Evolutionary conservation across 2,113 vertebrate genomes (phyloP).

Genomic region (Bagarius yarrelli): DNA sequence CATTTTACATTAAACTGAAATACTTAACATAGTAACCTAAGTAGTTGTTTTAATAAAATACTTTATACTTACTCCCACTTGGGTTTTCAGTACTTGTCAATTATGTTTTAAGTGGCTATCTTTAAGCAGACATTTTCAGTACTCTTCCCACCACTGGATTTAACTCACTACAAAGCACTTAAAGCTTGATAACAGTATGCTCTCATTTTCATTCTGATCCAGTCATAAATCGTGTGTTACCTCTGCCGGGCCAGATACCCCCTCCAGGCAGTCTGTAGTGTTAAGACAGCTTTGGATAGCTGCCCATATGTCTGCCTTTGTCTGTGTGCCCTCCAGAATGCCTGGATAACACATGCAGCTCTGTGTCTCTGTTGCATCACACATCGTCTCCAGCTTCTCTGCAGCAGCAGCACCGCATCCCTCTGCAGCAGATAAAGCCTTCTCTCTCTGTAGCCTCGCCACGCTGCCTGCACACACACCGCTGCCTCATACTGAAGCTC

Average conservation of each 20-base stretch:
- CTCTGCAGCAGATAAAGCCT: constrained; percentile 74
- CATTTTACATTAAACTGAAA: too few species aligned
- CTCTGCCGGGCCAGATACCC: constrained; percentile 79
- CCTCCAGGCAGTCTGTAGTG: constrained; percentile 78
- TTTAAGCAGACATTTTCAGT: not conserved
- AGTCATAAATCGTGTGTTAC: constrained; percentile 63
- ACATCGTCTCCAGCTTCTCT: constrained; percentile 78
- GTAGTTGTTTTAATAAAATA: too few species aligned
- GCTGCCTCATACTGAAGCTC: constrained; percentile 70
- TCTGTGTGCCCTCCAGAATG: constrained; percentile 79
- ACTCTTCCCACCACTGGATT: not conserved
- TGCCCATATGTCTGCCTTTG: constrained; percentile 65
- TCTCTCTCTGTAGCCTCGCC: constrained; percentile 80
- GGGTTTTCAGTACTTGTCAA: too few species aligned
- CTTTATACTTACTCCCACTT: too few species aligned
- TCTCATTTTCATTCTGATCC: not conserved
- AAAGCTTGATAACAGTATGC: not conserved
- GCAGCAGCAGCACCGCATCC: constrained; percentile 78
- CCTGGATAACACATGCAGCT: constrained; percentile 81
- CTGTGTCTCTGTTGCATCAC: constrained; percentile 56
- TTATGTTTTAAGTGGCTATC: not conserved
- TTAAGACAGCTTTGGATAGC: constrained; percentile 65
- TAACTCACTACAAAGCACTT: not conserved
- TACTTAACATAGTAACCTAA: too few species aligned
- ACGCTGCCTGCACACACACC: constrained; percentile 78